These are phyloP conservation scores for Variabilichromis moorii DNA, from an alignment of 2,113 vertebrate species.

Conservation along the genomic window DNA sequence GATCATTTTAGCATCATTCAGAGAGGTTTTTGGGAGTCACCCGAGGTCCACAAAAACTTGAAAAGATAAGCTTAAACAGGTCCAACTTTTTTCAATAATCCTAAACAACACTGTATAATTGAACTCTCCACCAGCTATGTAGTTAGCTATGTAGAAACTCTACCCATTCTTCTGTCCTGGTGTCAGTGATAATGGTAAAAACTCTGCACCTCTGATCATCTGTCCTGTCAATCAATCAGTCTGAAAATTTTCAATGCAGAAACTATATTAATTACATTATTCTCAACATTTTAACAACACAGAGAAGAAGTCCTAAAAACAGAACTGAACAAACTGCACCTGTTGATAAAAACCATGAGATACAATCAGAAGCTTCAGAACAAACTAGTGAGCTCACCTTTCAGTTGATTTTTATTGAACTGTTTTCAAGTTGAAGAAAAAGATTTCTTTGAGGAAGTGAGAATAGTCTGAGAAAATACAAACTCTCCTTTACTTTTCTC, in stretches of 20 bases:
- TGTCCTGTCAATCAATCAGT: neutral
- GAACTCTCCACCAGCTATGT: neutral
- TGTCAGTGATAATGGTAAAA: neutral
- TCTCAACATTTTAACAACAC: neutral
- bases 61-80: neutral
- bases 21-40: neutral
- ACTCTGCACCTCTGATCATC: neutral
- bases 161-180: neutral
- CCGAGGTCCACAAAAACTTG: neutral
- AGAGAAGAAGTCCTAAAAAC: neutral
- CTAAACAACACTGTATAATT: neutral
- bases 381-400: accelerated
- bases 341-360: neutral
- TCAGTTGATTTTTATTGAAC: neutral
- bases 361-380: neutral
- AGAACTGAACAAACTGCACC: neutral
- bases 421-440: neutral
- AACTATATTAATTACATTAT: neutral
- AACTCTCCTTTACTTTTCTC: neutral
- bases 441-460: neutral
- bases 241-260: neutral
- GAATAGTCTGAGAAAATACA: neutral
- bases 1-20: neutral
- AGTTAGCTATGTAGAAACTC: neutral
- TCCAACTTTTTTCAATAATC: neutral